Evolutionary conservation across 2,797 vertebrate genomes (phyloP).

Genomic region (Melanotaenia parkinsoni): DNA sequence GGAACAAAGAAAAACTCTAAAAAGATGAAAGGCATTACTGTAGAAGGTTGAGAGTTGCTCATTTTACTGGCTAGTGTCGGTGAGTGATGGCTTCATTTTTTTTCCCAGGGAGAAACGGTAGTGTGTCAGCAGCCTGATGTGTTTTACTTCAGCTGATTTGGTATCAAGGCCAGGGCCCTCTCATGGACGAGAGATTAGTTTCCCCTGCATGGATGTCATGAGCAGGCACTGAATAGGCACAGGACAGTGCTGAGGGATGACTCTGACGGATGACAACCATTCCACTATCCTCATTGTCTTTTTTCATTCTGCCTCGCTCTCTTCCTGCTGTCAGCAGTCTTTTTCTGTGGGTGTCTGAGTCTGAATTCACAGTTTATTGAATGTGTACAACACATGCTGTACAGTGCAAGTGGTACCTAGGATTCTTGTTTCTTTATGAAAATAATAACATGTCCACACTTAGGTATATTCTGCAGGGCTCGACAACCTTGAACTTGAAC

Average conservation of each 20-base stretch:
- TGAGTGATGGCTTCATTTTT: conserved; percentile 78
- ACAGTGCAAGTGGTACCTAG: neutral
- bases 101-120: conserved; percentile 55
- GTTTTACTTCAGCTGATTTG: conserved; percentile 73
- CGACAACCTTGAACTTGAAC: neutral
- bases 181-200: conserved; percentile 67
- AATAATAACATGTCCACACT: neutral
- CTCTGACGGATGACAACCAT: conserved; percentile 67
- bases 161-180: conserved; percentile 68
- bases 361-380: conserved; percentile 14
- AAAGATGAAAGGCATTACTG: conserved; percentile 64
- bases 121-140: conserved; percentile 67
- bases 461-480: neutral
- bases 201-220: conserved; percentile 59
- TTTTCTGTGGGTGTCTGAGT: conserved; percentile 17
- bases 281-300: conserved; percentile 62
- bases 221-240: conserved; percentile 64
- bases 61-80: conserved; percentile 58
- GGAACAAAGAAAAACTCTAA: neutral
- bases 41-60: conserved; percentile 61
- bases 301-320: conserved; percentile 30
- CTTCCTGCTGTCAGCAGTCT: conserved; percentile 20
- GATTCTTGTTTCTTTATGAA: neutral
- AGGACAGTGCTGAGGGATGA: conserved; percentile 58
- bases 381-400: neutral